phyloP scores from a whole-genome alignment of 2,113 vertebrate genomes.

The Phrynosoma platyrhinos region DNA sequence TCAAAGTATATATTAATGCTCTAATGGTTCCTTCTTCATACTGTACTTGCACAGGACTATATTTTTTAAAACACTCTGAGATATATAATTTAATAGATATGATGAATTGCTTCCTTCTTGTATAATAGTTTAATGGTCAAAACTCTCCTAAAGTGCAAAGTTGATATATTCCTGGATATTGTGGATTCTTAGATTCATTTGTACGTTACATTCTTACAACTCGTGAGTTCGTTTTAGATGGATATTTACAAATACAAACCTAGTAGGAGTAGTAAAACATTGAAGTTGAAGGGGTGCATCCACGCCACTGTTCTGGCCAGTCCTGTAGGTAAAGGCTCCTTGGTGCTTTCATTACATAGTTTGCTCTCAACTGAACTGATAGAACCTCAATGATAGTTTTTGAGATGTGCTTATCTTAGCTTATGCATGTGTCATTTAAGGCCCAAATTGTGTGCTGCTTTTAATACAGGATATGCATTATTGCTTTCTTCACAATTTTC shows the following conservation, averaged over 20 bases:
- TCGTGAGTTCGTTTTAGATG: background rate
- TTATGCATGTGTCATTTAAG: too few species aligned
- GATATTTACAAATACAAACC: too few species aligned
- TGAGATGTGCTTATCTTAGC: background rate
- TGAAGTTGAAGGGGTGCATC: background rate
- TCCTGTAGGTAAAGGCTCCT: background rate
- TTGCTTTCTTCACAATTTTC: too few species aligned
- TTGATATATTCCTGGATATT: background rate
- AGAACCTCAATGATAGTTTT: background rate
- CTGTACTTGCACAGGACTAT: background rate
- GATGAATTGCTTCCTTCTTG: background rate
- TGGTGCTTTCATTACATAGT: background rate
- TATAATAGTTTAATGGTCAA: background rate
- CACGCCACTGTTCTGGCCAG: background rate
- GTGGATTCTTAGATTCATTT: background rate
- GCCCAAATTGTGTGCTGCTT: too few species aligned
- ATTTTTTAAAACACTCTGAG: background rate
- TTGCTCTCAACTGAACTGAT: background rate
- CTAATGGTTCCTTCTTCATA: constrained; percentile 11
- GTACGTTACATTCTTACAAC: too few species aligned
- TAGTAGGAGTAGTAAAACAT: background rate
- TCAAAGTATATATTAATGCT: constrained; percentile 40
- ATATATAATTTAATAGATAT: constrained; percentile 18
- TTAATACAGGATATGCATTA: too few species aligned
- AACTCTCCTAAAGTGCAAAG: background rate